These are phyloP conservation scores for Lochmaea crataegi DNA, from an alignment of 2,888 invertebrate genomes.

Conservation along the genomic window DNA sequence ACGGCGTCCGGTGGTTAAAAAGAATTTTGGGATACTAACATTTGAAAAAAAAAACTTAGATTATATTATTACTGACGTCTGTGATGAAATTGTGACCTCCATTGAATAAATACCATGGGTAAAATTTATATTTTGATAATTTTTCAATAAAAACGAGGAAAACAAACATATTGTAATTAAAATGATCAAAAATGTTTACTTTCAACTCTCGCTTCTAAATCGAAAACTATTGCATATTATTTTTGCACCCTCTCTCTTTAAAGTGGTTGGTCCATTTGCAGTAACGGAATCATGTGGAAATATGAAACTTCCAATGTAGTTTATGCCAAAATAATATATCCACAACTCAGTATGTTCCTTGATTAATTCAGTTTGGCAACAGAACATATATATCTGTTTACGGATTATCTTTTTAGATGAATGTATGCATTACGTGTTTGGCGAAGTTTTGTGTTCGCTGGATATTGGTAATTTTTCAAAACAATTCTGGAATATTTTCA, in stretches of 20 bases:
- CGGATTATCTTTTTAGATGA: constrained; percentile 8
- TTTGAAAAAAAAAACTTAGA: too few relatives aligned
- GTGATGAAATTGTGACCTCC: too few relatives aligned
- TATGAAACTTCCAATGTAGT: not conserved
- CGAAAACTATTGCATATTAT: too few relatives aligned
- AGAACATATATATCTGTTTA: constrained; percentile 2
- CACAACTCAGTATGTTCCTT: constrained; percentile 10
- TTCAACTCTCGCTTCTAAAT: not conserved
- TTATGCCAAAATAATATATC: constrained; percentile 15
- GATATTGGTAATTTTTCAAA: not conserved
- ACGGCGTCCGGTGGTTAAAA: too few relatives aligned
- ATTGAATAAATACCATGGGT: too few relatives aligned
- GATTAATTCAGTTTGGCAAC: constrained; percentile 20
- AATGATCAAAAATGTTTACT: not conserved
- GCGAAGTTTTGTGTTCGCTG: not conserved
- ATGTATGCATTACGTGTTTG: constrained; percentile 10
- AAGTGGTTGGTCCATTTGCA: not conserved
- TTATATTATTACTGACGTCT: too few relatives aligned
- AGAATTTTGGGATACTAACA: too few relatives aligned
- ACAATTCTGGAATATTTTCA: not conserved
- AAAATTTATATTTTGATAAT: too few relatives aligned
- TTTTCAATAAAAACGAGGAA: too few relatives aligned
- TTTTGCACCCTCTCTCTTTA: not conserved
- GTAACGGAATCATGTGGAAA: too few relatives aligned
- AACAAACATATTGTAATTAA: not conserved